Evolutionary conservation across 2,888 invertebrate genomes (phyloP).

Genomic region (Adela reaumurella): DNA sequence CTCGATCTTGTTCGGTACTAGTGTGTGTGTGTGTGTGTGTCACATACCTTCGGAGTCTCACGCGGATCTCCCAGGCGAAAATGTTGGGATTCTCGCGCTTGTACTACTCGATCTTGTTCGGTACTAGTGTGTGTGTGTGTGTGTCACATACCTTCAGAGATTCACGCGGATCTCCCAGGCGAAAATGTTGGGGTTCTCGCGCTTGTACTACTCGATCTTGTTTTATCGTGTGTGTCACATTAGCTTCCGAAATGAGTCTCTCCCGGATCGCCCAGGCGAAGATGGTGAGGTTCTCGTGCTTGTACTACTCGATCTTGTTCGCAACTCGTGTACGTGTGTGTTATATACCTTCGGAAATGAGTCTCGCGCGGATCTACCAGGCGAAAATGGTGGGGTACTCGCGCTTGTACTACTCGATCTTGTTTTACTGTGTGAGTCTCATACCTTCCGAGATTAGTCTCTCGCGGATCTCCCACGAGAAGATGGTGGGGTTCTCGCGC

Average conservation of each 20-base stretch:
- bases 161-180: conserved; percentile 93
- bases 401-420: conserved; percentile 88
- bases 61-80: conserved; percentile 92
- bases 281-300: conserved; percentile 95
- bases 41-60: conserved; percentile 87
- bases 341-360: conserved; percentile 22
- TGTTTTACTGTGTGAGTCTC: too few species aligned
- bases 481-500: conserved; percentile 95
- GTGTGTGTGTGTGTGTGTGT: too few species aligned
- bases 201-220: conserved; percentile 90
- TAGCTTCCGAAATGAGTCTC: conserved; percentile 94
- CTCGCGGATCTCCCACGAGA: conserved; percentile 98
- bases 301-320: conserved; percentile 97
- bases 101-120: too few species aligned
- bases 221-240: conserved; percentile 81
- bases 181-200: conserved; percentile 89
- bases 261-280: conserved; percentile 99
- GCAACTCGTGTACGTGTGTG: too few species aligned
- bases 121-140: too few species aligned
- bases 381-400: conserved; percentile 93
- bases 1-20: conserved; percentile 85
- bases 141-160: conserved; percentile 91
- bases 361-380: conserved; percentile 91
- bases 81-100: conserved; percentile 90
- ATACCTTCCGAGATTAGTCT: conserved; percentile 94